These are phyloP conservation scores for Rhagonycha fulva DNA, from an alignment of 2,888 invertebrate genomes.

Conservation along the genomic window DNA sequence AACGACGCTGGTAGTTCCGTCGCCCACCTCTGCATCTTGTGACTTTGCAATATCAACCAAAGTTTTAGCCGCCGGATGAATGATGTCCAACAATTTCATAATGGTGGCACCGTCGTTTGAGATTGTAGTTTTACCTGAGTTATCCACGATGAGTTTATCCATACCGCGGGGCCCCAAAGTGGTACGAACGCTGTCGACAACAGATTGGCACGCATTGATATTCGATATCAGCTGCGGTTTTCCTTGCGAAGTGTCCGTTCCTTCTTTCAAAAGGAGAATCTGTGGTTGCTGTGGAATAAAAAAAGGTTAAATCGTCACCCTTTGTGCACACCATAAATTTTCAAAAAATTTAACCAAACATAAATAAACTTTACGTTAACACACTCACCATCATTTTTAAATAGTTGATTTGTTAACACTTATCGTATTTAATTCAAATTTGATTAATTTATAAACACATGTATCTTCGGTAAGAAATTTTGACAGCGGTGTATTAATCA, in stretches of 20 bases:
- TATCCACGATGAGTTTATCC: conserved; percentile 97
- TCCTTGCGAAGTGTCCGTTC: conserved; percentile 95
- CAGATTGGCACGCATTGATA: conserved; percentile 94
- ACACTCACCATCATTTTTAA: neutral
- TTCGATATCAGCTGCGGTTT: conserved; percentile 95
- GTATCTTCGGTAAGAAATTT: neutral
- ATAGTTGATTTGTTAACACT: neutral
- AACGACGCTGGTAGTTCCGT: conserved; percentile 98
- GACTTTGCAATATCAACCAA: conserved; percentile 99
- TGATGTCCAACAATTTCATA: conserved; percentile 95
- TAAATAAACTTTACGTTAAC: neutral
- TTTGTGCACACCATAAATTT: neutral
- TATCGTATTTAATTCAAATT: neutral
- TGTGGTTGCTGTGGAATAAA: conserved; percentile 81
- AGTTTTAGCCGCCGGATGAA: conserved; percentile 97
- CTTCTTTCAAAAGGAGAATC: conserved; percentile 96
- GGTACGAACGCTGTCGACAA: conserved; percentile 96
- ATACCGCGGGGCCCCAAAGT: conserved; percentile 98
- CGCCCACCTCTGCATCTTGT: conserved; percentile 98
- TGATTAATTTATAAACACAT: neutral
- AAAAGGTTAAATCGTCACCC: conserved; percentile 29
- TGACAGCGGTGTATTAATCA: neutral
- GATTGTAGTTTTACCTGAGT: conserved; percentile 89
- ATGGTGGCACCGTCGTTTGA: conserved; percentile 99
- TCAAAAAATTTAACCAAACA: neutral